Conservation (phyloP, 2,888 invertebrate genomes). For the Apodemia mormo region DNA sequence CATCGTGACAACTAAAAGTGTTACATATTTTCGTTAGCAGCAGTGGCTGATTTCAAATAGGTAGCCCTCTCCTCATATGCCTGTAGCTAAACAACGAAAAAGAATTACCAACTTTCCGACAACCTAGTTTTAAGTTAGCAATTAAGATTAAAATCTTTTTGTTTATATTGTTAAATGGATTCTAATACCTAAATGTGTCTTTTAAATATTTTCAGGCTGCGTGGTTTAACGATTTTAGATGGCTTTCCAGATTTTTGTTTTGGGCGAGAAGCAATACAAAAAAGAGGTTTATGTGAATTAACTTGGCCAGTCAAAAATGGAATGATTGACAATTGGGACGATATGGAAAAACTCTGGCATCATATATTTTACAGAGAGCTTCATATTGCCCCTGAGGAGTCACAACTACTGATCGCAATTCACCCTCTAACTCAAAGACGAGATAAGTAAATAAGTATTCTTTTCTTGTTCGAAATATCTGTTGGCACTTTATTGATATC, state of each 20-base stretch:
- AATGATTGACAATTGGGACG: conserved; percentile 91
- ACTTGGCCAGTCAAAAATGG: conserved; percentile 91
- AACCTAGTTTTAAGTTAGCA: too few relatives aligned
- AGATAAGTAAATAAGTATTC: conserved; percentile 69
- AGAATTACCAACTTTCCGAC: too few relatives aligned
- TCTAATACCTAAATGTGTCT: too few relatives aligned
- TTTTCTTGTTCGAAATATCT: background rate
- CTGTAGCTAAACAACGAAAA: too few relatives aligned
- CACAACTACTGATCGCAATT: conserved; percentile 89
- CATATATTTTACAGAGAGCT: conserved; percentile 92
- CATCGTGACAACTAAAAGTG: too few relatives aligned
- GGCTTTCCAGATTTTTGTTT: conserved; percentile 74
- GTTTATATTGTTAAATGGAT: too few relatives aligned
- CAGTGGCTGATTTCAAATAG: too few relatives aligned
- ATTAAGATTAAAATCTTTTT: too few relatives aligned
- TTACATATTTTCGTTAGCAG: too few relatives aligned
- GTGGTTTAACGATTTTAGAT: conserved; percentile 46
- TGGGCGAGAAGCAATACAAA: conserved; percentile 82
- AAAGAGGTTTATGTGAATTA: conserved; percentile 71
- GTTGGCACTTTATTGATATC: background rate
- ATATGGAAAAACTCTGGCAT: conserved; percentile 95
- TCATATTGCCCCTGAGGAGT: conserved; percentile 90
- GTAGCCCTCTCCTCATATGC: too few relatives aligned
- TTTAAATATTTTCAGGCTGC: conserved; percentile 27
- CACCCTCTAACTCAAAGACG: conserved; percentile 91